Evolutionary conservation across 1,140 invertebrate genomes (phyloP), one percentile per base, ranked within the genome.

Genomic region (Scaptomyza montana): DNA sequence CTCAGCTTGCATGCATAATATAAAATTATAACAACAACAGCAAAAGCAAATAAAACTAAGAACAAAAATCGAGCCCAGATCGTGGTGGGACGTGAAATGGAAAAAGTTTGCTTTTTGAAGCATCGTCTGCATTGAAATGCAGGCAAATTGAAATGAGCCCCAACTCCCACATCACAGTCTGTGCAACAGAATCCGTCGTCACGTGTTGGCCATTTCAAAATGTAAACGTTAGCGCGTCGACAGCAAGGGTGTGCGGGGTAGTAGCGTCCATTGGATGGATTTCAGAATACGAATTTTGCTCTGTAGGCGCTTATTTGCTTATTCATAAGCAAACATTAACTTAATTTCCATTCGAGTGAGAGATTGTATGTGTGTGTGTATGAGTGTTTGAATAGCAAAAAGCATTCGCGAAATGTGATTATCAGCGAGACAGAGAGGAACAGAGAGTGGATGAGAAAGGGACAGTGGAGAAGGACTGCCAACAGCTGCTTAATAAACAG

Each of bases 241-340:
- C 12, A 33, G 33, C 13, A 39, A 39, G 43, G 33, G 43, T 7
- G 28, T 3, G 28, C 0, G 21, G 13, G 51, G 33, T 36, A 9
- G 33, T 10, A 36, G 33, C 33, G 84, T 87, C 79, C 84, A 89
- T 87, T 84, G n/a, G 39, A 87, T 55, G 30, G 72, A 28, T 43
- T 47, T 19, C 41, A 43, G 50, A 66, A 59, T 36, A 50, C 65
- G 55, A 39, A 45, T 28, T 36, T 39, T 28, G 45, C 46, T 50
- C 66, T 73, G 76, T 75, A 84, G 76, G 86, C 85, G 81, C 71
- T 90, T 90, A 85, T 90, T 90, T 90, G 89, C 75, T 90, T 90
- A 90, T 90, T 90, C 82, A 90, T 90, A 90, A 90, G 89, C 82
- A 90, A 90, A 90, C 89, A 90, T 90, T 90, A 89, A 90, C 87